Evolutionary conservation across 2,113 vertebrate genomes (phyloP).

Genomic region (Casuarius casuarius): DNA sequence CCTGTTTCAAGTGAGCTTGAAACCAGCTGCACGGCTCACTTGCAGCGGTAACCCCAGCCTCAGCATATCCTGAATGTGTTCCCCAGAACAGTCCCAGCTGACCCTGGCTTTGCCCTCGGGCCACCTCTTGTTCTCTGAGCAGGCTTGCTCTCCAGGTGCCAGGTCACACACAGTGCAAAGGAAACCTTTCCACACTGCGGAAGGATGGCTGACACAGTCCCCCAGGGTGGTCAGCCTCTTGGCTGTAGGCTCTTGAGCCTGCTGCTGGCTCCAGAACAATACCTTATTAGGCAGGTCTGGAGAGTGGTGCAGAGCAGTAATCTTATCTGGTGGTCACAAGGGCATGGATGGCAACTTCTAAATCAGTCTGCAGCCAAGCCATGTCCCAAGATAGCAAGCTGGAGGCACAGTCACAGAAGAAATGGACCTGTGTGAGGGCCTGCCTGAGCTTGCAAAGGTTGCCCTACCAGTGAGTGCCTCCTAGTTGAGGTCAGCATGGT

Average conservation of each 20-base stretch:
- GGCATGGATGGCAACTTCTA: slow-evolving; percentile 57
- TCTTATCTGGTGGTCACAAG: slow-evolving; percentile 74
- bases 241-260: not conserved
- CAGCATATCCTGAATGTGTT: not conserved
- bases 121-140: not conserved
- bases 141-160: not conserved
- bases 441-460: not conserved
- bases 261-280: not conserved
- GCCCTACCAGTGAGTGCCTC: not conserved
- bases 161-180: not conserved
- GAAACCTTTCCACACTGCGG: not conserved
- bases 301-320: slow-evolving; percentile 44
- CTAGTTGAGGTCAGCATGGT: not conserved
- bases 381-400: slow-evolving; percentile 65
- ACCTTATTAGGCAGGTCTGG: slow-evolving; percentile 71
- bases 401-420: slow-evolving; percentile 3
- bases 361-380: slow-evolving; percentile 64
- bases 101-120: not conserved
- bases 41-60: fast-evolving
- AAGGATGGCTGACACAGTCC: slow-evolving; percentile 15
- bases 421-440: not conserved
- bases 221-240: not conserved
- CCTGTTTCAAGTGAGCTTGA: not conserved
- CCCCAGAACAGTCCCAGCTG: not conserved
- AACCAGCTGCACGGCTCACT: not conserved